Conservation (phyloP, 2,113 vertebrate species). For the Vulpes vulpes region DNA sequence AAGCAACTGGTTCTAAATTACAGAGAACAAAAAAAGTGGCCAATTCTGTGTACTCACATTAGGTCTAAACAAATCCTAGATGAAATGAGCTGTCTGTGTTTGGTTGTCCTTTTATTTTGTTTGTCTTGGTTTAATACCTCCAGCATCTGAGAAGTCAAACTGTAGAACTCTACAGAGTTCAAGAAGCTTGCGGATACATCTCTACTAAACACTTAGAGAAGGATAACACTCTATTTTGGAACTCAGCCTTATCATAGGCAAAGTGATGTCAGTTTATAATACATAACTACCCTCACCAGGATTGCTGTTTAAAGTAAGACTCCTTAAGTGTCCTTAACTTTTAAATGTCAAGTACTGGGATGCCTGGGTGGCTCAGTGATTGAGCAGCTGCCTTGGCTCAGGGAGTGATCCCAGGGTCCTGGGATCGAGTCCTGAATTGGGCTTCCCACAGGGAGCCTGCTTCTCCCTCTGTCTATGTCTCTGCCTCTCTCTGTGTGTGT, state of each 20-base stretch:
- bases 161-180: background rate
- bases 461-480: no score
- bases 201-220: background rate
- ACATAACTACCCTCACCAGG: background rate
- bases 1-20: background rate
- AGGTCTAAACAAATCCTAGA: background rate
- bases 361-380: no score
- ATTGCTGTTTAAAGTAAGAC: background rate
- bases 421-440: no score
- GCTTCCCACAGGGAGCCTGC: no score
- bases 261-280: background rate
- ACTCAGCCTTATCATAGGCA: background rate
- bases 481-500: no score
- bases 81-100: background rate
- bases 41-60: background rate
- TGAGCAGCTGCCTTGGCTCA: no score
- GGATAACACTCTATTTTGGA: background rate
- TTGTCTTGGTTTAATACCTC: background rate
- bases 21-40: background rate
- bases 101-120: background rate
- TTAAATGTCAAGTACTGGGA: slow-evolving; percentile 59
- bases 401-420: no score
- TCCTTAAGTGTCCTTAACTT: background rate
- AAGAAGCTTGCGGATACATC: background rate
- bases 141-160: background rate